Evolutionary conservation across 1,140 invertebrate species (phyloP), one percentile per base, ranked within the genome.

Genomic region (Anadara kagoshimensis): DNA sequence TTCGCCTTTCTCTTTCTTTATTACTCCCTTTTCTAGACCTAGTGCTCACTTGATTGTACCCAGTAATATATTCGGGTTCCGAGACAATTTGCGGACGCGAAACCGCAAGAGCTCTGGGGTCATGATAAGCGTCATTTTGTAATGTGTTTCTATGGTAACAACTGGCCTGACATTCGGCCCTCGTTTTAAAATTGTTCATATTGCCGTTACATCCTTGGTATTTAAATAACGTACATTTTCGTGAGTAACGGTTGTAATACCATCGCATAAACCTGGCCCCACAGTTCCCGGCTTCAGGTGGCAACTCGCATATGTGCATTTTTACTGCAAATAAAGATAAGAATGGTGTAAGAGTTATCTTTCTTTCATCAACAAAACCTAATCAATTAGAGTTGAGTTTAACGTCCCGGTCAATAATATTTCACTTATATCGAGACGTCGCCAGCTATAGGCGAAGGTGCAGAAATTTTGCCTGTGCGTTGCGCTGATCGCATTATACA

Each of bases 181-280:
- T 73, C 47, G 62, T 65, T 73, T 59, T 58, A 24, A 73, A 73
- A 53, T 73, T 73, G 24, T 73, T 73, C 51, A 66, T 54, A 64
- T 73, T 73, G 54, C 70, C 70, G 11, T 57, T 36, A 24, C 70
- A 73, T 49, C 70, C 70, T 67, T 73, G 70, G n/a, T 57, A 73
- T 41, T 51, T 61, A 45, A 73, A 73, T 47, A 41, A 61, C 11
- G 54, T 53, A 53, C 70, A 73, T 18, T 67, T 49, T 44, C 61
- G 64, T 43, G 47, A 59, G 36, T 66, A 26, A 47, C 57, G 66
- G 20, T 73, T 67, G 24, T 65, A 73, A 49, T 66, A 73, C 70
- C 70, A 73, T 7, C 70, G 47, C 14, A 66, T 41, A 45, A 41
- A 73, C 53, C 70, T 59, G 2, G 70, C 70, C 0, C 70, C 70